These are phyloP conservation scores for Yoshiicerus persimilis DNA, from an alignment of 1,140 invertebrate species.

Conservation along the genomic window DNA sequence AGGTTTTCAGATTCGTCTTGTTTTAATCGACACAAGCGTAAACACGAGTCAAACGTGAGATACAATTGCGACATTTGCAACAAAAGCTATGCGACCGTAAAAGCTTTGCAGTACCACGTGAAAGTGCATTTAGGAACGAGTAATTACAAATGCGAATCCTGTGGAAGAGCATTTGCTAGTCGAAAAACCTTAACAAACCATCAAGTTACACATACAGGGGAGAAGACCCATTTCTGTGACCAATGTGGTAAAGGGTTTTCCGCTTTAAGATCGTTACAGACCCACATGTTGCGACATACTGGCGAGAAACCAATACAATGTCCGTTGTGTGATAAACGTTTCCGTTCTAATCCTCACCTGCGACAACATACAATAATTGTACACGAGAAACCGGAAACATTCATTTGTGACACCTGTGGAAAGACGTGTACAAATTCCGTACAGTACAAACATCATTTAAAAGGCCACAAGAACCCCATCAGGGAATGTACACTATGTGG, in stretches of 20 bases:
- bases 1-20: background rate
- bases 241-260: background rate
- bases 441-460: background rate
- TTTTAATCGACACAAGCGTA: background rate
- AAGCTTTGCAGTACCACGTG: background rate
- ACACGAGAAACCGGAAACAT: background rate
- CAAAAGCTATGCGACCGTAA: background rate
- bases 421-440: background rate
- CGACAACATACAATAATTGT: background rate
- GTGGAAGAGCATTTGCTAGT: background rate
- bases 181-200: background rate
- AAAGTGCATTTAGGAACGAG: background rate
- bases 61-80: background rate
- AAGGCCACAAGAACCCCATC: background rate
- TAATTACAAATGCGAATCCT: background rate
- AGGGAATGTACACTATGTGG: background rate
- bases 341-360: background rate
- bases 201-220: background rate
- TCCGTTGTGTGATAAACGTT: background rate
- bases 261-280: background rate
- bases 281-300: background rate
- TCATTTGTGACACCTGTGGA: background rate
- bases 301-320: background rate
- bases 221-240: background rate
- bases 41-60: background rate